Percentiles rank a stretch among this genome's conserved stretches.
phyloP scores from a whole-genome alignment of 2,113 vertebrate genomes.

The Burhinus oedicnemus region DNA sequence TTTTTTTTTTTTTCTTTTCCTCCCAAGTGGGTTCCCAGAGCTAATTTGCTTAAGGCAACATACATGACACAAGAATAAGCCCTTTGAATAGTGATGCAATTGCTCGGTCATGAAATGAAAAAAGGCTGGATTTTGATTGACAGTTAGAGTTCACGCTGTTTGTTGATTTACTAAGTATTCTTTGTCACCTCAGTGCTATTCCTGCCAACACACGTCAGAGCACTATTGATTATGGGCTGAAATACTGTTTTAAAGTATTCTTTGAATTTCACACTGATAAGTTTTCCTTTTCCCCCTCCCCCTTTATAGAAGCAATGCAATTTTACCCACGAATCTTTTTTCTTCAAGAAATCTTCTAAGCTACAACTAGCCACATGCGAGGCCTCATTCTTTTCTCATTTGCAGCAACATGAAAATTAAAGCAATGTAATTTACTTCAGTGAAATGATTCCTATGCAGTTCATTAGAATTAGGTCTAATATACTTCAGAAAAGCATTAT shows the following conservation, averaged over 20 bases:
- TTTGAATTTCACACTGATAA: not conserved
- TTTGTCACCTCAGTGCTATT: constrained; percentile 10
- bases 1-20: not conserved
- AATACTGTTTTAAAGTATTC: not conserved
- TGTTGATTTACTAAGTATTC: not conserved
- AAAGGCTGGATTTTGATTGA: constrained; percentile 3
- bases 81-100: constrained; percentile 29
- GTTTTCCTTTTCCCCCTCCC: not conserved
- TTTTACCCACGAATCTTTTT: not conserved
- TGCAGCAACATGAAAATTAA: not conserved
- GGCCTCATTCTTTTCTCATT: not conserved
- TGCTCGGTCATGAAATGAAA: constrained; percentile 30
- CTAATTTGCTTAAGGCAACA: constrained; percentile 43
- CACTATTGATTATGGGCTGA: not conserved
- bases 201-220: constrained; percentile 2
- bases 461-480: not conserved
- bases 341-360: not conserved
- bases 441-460: not conserved
- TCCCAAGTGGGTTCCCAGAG: constrained; percentile 26
- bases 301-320: not conserved
- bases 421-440: not conserved
- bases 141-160: not conserved
- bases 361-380: not conserved
- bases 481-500: not conserved
- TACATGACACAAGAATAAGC: constrained; percentile 27